Evolutionary conservation across 2,797 vertebrate species (phyloP), one percentile per base, ranked within the genome.

Genomic region (Neoniphon sammara): DNA sequence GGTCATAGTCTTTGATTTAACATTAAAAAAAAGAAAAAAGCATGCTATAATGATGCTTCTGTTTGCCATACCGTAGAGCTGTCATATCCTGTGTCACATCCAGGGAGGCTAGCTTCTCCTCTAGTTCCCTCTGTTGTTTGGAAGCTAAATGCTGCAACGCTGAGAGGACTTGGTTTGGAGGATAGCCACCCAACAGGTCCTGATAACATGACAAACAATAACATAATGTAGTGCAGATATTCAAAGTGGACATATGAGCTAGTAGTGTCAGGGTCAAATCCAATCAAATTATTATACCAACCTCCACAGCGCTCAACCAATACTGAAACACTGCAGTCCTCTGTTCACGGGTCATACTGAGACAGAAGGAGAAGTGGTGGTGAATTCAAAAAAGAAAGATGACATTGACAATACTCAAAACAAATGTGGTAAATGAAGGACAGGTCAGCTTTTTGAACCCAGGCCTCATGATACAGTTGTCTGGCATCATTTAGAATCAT

Each of bases 101-200:
- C 63, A 94, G 69, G 83, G 86, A 78, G 4, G 83, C 21, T 0
- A 92, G 64, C 70, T 93, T 94, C 64, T 93, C 85, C 54, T 94
- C 88, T 31, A 96, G 77, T 1, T 88, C 88, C 65, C 75, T 80
- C 66, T 94, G 93, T 71, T 93, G 92, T 79, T 79, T 85, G 10
- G 82, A 82, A 57, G 94, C 93, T 66, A 95, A 83, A 84, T 91
- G 84, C 70, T 94, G 90, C 78, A 96, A 56, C 0, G 93, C 93
- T 21, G 87, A 89, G 17, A 95, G 87, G 31, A 96, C 44, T 5
- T 95, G 95, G 61, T 83, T 93, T 25, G 94, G 93, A 21, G 95
- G 93, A 71, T 94, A 89, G 65, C 65, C n/a, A 8, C 31, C 56
- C 52, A 94, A 71, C 47, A 93, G 1, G 44, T 88, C 93, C 95